Base-by-base conservation (phyloP, 2,113 vertebrate species). In the Dicerorhinus sumatrensis region DNA sequence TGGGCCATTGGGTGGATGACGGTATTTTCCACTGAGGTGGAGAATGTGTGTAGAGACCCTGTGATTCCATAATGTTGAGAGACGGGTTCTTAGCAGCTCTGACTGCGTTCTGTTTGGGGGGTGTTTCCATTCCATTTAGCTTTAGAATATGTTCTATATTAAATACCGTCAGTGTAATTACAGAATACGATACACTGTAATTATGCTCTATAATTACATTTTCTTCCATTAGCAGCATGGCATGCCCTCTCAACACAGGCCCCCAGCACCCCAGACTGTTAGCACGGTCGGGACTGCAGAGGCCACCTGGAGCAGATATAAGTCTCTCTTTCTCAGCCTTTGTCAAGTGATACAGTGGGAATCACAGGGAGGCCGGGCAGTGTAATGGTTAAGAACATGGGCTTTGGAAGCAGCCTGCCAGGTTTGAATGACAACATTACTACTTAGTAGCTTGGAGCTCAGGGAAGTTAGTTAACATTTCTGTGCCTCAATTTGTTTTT, bases 171-270 rank as follows among this genome's bases (percentile, higher is more conserved):
- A 97, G 89, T 96, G 82, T 98, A 98, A 98, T 98, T 98, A 96
- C 97, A 96, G 95, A 95, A 97, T 97, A 90, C 31, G 96, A 96
- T 36, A 79, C 97, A 98, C 98, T 97, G 75, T 86, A 93, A 97
- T 95, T 92, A 86, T 95, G 96, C 91, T 94, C 96, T 86, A 95
- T 98, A 97, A 98, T 98, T 98, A 97, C 91, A 86, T 97, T 98
- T 98, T 98, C 94, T 95, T 98, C 93, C 85, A 94, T 98, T 97
- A 51, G 97, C 93, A 97, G 95, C 67, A 73, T 36, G 75, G 97
- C 39, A 73, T 94, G 94, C 97, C 65, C 1, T 0, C 90, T 97
- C 94, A 10, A 18, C 6, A 3, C 81, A 94, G 80, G 83, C 87
- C 88, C 91, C 92, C 80, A 3, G 62, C 56, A 91, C 79, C 90